Evolutionary conservation across 1,140 invertebrate genomes (phyloP).

Genomic region (Polypedilum vanderplanki): DNA sequence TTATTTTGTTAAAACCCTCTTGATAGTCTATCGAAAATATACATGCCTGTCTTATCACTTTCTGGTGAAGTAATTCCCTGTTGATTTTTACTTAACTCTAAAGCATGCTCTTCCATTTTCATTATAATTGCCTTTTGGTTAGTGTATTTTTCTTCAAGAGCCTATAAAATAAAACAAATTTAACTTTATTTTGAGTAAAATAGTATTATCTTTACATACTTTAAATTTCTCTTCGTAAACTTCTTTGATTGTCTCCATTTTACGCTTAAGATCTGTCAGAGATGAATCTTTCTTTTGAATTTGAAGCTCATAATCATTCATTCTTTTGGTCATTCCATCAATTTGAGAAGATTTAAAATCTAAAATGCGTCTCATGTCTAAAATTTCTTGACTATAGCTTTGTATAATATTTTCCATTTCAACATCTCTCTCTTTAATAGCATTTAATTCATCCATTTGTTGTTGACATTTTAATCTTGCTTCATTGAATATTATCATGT

Average conservation of each 20-base stretch:
- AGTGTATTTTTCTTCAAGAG: constrained; percentile 65
- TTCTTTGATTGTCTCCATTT: constrained; percentile 47
- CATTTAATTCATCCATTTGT: constrained; percentile 43
- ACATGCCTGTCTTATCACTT: constrained; percentile 41
- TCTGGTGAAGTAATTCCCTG: constrained; percentile 43
- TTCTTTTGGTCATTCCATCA: constrained; percentile 46
- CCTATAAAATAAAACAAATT: constrained; percentile 37
- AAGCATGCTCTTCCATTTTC: constrained; percentile 57
- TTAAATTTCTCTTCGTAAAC: constrained; percentile 49
- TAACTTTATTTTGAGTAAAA: constrained; percentile 30
- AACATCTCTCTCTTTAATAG: constrained; percentile 40
- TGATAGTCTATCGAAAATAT: too few species aligned
- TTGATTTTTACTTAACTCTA: constrained; percentile 54
- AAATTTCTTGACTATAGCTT: constrained; percentile 45
- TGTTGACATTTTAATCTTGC: constrained; percentile 47
- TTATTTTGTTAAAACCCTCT: too few species aligned
- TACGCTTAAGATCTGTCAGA: constrained; percentile 48
- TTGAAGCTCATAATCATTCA: constrained; percentile 47
- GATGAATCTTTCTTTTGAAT: constrained; percentile 46
- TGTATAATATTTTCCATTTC: constrained; percentile 44
- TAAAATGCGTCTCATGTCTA: constrained; percentile 35
- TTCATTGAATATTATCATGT: constrained; percentile 45
- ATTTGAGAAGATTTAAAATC: constrained; percentile 44
- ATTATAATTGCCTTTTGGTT: constrained; percentile 60
- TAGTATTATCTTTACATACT: constrained; percentile 40